These are phyloP conservation scores for Sipha maydis DNA, from an alignment of 2,888 invertebrate genomes.

Conservation along the genomic window DNA sequence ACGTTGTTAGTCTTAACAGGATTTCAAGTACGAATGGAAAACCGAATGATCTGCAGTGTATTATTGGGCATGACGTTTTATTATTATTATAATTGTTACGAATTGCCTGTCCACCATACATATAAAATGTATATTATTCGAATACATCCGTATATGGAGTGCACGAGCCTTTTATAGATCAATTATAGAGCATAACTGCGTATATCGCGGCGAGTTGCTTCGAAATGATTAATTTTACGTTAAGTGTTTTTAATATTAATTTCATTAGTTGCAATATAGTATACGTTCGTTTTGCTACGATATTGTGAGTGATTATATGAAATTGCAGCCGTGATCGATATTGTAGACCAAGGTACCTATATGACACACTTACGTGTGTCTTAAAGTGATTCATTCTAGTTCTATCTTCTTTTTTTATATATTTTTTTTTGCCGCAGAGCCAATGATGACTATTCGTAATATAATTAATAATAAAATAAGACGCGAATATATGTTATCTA, in stretches of 20 bases:
- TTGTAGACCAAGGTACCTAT: not conserved
- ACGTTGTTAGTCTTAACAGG: not conserved
- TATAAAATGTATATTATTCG: not conserved
- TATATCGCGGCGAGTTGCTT: not conserved
- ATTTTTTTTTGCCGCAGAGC: not conserved
- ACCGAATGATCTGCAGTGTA: not conserved
- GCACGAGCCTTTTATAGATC: not conserved
- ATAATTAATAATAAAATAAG: not conserved
- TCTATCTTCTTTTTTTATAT: too few relatives aligned
- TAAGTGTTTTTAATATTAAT: not conserved
- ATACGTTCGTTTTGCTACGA: not conserved
- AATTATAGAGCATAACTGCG: not conserved
- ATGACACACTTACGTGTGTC: not conserved
- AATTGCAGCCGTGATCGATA: not conserved
- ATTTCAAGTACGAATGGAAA: not conserved
- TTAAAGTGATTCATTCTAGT: not conserved
- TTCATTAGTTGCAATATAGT: not conserved
- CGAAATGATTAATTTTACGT: not conserved
- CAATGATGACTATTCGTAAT: not conserved
- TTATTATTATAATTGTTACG: not conserved
- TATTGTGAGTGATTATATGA: not conserved
- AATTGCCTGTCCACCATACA: not conserved
- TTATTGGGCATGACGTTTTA: not conserved
- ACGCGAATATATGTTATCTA: not conserved
- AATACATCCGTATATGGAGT: not conserved